These are phyloP conservation scores for Oncorhynchus mykiss DNA, from an alignment of 2,113 vertebrate genomes.

Conservation along the genomic window DNA sequence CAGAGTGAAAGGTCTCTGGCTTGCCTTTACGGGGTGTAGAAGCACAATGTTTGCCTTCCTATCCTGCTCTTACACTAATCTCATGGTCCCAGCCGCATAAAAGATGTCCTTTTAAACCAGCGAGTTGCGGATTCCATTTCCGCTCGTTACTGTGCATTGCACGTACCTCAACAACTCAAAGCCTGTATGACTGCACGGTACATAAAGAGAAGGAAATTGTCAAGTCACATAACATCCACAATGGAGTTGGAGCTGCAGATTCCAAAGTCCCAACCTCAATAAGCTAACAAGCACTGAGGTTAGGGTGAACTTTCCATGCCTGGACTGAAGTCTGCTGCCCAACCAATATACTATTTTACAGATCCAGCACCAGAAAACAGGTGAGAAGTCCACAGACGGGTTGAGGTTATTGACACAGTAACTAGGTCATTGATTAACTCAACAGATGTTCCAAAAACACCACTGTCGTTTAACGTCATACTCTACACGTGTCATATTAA, in stretches of 20 bases:
- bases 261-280: background rate
- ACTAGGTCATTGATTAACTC: slow-evolving; percentile 8
- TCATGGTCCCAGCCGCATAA: background rate
- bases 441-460: background rate
- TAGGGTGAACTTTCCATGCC: background rate
- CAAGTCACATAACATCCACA: too few relatives aligned
- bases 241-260: background rate
- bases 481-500: too few relatives aligned
- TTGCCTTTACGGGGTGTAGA: background rate
- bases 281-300: background rate
- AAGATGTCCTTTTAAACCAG: background rate
- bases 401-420: slow-evolving; percentile 3
- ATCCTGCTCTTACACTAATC: background rate
- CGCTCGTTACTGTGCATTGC: background rate
- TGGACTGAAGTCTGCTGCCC: background rate
- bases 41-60: background rate
- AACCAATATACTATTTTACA: background rate
- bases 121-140: background rate
- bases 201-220: background rate
- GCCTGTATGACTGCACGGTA: background rate
- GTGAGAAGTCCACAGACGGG: background rate
- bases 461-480: too few relatives aligned
- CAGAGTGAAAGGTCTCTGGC: background rate
- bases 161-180: background rate
- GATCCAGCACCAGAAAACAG: background rate